A percentile compares a stretch with the other conserved stretches of the same genome.
Evolutionary conservation across 2,797 vertebrate species (phyloP).

Genomic region (Gallinago solitaria): DNA sequence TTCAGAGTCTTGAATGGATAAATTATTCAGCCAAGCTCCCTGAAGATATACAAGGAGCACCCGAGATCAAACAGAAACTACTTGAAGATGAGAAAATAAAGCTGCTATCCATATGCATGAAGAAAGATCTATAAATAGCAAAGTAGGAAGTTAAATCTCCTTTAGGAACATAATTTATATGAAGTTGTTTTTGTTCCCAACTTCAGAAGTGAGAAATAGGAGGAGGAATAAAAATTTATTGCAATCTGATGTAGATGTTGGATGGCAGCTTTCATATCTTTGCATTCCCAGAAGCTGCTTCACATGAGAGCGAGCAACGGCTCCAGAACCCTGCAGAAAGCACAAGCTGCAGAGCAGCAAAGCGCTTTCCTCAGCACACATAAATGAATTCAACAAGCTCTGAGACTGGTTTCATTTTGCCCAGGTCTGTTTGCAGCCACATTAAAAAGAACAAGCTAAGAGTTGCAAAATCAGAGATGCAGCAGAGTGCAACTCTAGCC

Average conservation of each 20-base stretch:
- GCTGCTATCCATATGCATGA: slow-evolving; percentile 51
- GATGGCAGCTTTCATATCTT: not conserved
- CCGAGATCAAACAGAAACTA: slow-evolving; percentile 48
- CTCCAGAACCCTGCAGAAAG: not conserved
- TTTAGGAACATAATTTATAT: not conserved
- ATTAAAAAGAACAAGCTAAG: accelerated
- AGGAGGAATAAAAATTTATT: slow-evolving; percentile 10
- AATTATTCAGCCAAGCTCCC: not conserved
- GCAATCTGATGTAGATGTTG: slow-evolving; percentile 12
- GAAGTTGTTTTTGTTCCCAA: slow-evolving; percentile 13
- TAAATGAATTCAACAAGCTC: no score
- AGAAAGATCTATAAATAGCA: slow-evolving; percentile 32
- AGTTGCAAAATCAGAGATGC: not conserved
- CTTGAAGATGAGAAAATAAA: not conserved
- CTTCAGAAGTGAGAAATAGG: slow-evolving; percentile 31
- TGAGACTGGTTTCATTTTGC: no score
- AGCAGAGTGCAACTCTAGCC: no score
- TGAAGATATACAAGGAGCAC: not conserved
- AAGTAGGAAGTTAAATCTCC: slow-evolving; percentile 4
- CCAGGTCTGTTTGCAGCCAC: not conserved
- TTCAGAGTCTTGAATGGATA: not conserved
- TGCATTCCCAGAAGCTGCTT: not conserved
- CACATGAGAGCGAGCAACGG: not conserved
- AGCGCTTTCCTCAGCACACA: not conserved
- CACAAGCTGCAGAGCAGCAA: not conserved